Conservation (phyloP, 2,797 vertebrate genomes). For the Masticophis lateralis region DNA sequence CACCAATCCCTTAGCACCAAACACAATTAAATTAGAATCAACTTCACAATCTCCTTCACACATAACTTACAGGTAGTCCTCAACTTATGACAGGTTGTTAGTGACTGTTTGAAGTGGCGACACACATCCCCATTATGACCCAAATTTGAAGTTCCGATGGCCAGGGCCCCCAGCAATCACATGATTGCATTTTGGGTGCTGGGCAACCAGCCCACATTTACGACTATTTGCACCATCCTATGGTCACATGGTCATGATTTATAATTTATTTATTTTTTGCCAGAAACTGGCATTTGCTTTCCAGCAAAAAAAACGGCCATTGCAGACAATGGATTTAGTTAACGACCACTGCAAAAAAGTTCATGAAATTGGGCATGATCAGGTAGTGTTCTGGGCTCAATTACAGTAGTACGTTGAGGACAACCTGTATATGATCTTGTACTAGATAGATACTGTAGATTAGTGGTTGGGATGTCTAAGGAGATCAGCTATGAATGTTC, state of each 20-base stretch:
- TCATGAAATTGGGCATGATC: not conserved
- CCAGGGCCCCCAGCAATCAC: not conserved
- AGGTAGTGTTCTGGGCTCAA: not conserved
- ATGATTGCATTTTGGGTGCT: not conserved
- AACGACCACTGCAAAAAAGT: not conserved
- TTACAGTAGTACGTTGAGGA: not conserved
- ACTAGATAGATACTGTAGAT: not conserved
- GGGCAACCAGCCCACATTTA: not conserved
- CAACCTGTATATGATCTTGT: not conserved
- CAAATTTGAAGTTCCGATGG: not conserved
- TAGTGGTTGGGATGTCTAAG: not conserved
- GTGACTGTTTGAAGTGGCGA: not conserved
- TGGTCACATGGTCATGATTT: not conserved
- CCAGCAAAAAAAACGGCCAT: not conserved
- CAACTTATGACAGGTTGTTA: not conserved
- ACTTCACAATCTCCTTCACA: not conserved
- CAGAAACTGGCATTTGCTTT: not conserved
- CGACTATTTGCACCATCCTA: not conserved
- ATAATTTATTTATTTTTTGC: not conserved
- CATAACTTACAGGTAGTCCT: not conserved
- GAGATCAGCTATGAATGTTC: not conserved
- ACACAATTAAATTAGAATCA: not conserved
- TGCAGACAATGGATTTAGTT: not conserved
- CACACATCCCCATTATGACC: not conserved
- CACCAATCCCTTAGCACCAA: not conserved